Base-by-base conservation (phyloP, 2,888 invertebrate genomes). In the Heliconius hortense region DNA sequence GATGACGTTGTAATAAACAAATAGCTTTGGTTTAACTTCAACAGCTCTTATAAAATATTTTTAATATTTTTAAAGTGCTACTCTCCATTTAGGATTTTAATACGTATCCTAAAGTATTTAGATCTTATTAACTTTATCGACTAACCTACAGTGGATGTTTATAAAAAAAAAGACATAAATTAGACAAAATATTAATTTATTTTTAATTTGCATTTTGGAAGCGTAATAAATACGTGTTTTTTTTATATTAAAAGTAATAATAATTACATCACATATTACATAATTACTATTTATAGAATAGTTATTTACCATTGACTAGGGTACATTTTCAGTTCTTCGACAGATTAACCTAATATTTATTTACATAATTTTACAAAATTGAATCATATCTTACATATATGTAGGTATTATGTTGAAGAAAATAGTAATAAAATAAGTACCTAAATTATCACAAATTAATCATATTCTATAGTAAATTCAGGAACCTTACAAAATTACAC, bases 251-350 rank as follows among this genome's bases (percentile, higher is more conserved):
- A 69, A 69, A 68, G 66, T 66, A 84, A 89, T 93, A 92, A 90
- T 89, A 87, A 88, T 89, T 91, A 94, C 92, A 94, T 94, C 94
- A 94, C 94, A 94, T 91, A 90, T 91, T 90, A 90, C 90, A 87
- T 88, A 89, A 89, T 90, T 91, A 90, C 84, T 84, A 82, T 86
- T 85, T 87, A 82, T 39, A 71, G 82, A 80, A 85, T 85, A 88
- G 80, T 80, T 93, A 94, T 94, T 88, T 94, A 93, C 93, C 94
- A 94, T 94, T 94, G 94, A 94, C 94, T 94, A 94, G 94, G 91
- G 91, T 93, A 93, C 90, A 92, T 87, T 53, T 93, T 94, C 94
- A 94, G 94, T 94, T 93, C 94, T 91, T 91, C 90, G 84, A 91
- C 90, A 87, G 84, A 83, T 85, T 87, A 85, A 76, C 59, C 53